These are phyloP conservation scores for Spodoptera littoralis DNA, from an alignment of 2,888 invertebrate species.

Conservation along the genomic window DNA sequence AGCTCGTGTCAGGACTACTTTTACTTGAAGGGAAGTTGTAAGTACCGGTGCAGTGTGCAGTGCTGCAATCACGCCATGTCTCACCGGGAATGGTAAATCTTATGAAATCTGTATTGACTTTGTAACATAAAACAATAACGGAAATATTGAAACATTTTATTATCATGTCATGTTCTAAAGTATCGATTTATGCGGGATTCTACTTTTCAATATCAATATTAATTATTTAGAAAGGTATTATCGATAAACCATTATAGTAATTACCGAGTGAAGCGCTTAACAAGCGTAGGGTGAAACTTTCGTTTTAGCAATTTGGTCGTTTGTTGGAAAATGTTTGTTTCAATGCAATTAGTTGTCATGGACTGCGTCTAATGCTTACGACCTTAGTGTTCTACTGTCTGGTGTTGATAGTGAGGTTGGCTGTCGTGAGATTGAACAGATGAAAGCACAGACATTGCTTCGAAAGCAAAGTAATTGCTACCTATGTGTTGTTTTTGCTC, in stretches of 20 bases:
- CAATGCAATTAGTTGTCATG: conserved; percentile 5
- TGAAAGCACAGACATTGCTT: conserved; percentile 65
- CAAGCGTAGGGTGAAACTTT: conserved; percentile 24
- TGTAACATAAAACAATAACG: neutral
- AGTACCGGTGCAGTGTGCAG: conserved; percentile 31
- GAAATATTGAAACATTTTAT: neutral
- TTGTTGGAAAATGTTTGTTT: conserved; percentile 12
- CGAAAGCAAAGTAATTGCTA: conserved; percentile 75
- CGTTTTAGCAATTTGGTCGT: conserved; percentile 7
- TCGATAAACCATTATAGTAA: conserved; percentile 34
- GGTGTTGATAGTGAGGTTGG: conserved; percentile 46
- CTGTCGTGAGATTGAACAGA: conserved; percentile 61
- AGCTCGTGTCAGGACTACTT: conserved; percentile 66
- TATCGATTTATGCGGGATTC: conserved; percentile 1
- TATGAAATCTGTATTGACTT: conserved; percentile 33
- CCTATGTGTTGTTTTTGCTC: conserved; percentile 62
- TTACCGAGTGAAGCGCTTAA: conserved; percentile 20
- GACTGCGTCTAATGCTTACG: conserved; percentile 1
- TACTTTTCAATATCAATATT: conserved; percentile 20
- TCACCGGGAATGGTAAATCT: conserved; percentile 23
- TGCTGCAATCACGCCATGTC: conserved; percentile 25
- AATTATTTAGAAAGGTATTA: conserved; percentile 27
- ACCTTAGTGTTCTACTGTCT: conserved; percentile 26
- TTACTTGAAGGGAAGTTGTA: conserved; percentile 63
- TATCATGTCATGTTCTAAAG: conserved; percentile 5